These are phyloP conservation scores for Arnoldichthys spilopterus DNA, from an alignment of 2,797 vertebrate genomes.

Conservation along the genomic window DNA sequence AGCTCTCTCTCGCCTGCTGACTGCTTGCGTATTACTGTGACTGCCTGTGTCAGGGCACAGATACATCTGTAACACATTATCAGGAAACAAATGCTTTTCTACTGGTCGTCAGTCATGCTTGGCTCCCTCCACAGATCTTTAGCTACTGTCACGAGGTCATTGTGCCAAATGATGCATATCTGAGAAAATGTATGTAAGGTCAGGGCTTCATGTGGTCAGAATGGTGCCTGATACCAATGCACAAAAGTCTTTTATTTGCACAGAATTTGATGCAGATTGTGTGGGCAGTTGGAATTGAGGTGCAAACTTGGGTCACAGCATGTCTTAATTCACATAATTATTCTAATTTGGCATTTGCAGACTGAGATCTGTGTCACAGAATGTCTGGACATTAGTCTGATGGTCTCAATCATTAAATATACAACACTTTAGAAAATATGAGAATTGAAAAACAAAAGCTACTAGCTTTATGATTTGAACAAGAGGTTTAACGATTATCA, in stretches of 20 bases:
- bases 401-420: not conserved
- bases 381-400: not conserved
- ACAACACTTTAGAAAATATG: not conserved
- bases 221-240: not conserved
- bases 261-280: not conserved
- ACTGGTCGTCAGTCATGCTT: slow-evolving; percentile 38
- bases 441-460: not conserved
- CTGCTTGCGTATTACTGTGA: slow-evolving; percentile 69
- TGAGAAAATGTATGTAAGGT: not conserved
- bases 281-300: not conserved
- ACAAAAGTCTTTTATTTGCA: not conserved
- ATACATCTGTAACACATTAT: slow-evolving; percentile 66
- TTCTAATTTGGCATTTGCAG: not conserved
- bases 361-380: not conserved
- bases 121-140: slow-evolving; percentile 38
- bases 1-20: slow-evolving; percentile 69
- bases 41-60: slow-evolving; percentile 63
- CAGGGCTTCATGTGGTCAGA: not conserved
- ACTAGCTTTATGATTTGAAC: not conserved
- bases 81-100: slow-evolving; percentile 52
- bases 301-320: not conserved
- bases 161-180: not conserved
- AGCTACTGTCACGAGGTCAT: slow-evolving; percentile 27
- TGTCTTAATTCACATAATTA: not conserved
- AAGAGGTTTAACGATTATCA: not conserved